Evolutionary conservation across 2,888 invertebrate species (phyloP).

Genomic region (Apotomis capreana): DNA sequence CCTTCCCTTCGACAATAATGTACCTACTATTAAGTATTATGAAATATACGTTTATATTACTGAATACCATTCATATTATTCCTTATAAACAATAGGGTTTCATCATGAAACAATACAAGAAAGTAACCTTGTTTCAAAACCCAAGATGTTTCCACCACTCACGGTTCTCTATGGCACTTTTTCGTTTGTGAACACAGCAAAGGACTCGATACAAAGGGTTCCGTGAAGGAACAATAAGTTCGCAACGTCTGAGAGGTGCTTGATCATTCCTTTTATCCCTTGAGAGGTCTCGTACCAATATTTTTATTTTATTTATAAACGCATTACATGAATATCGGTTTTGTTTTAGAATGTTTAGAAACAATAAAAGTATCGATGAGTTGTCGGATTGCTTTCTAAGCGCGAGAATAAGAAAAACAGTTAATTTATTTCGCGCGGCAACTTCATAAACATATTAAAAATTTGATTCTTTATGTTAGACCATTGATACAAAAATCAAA

Average conservation of each 20-base stretch:
- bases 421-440: too few relatives aligned
- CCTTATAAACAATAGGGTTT: neutral
- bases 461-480: too few relatives aligned
- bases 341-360: neutral
- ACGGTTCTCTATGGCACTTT: constrained; percentile 25
- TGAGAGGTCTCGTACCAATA: constrained; percentile 24
- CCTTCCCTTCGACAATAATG: too few relatives aligned
- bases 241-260: constrained; percentile 45
- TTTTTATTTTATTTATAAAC: constrained; percentile 7
- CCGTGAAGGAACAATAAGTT: constrained; percentile 62
- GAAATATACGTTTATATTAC: too few relatives aligned
- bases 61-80: neutral
- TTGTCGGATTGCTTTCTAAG: too few relatives aligned
- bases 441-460: too few relatives aligned
- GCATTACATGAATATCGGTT: neutral
- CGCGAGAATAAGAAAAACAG: too few relatives aligned
- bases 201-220: constrained; percentile 20
- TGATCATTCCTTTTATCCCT: constrained; percentile 23
- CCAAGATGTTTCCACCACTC: constrained; percentile 27
- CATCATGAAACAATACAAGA: constrained; percentile 8
- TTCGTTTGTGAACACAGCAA: constrained; percentile 23
- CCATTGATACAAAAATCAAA: too few relatives aligned
- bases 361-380: too few relatives aligned
- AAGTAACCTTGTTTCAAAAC: constrained; percentile 12
- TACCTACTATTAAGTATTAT: too few relatives aligned